phyloP scores from a whole-genome alignment of 2,113 vertebrate genomes.

The Chionis minor region DNA sequence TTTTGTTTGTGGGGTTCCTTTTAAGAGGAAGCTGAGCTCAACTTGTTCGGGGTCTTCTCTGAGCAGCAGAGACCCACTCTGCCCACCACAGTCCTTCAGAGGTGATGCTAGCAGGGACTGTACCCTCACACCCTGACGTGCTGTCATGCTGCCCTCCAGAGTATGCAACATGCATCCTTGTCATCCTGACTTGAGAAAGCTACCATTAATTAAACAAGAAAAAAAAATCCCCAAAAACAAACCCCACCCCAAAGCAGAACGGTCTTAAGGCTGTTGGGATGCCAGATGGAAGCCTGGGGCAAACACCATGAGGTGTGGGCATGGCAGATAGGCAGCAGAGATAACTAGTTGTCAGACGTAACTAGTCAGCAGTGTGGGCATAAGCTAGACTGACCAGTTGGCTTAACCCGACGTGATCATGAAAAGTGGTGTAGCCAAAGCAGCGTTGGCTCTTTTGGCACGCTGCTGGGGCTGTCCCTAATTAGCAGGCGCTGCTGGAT shows the following conservation, averaged over 20 bases:
- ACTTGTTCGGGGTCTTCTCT: neutral
- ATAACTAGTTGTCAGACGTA: neutral
- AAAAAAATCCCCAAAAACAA: rapidly evolving
- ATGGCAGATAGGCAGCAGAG: neutral
- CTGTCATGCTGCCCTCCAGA: constrained; percentile 61
- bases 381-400: neutral
- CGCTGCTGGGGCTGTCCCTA: neutral
- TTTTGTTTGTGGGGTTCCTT: neutral
- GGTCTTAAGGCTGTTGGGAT: neutral
- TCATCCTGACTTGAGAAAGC: neutral
- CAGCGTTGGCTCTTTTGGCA: neutral
- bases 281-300: neutral
- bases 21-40: neutral
- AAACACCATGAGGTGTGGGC: neutral
- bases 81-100: neutral
- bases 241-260: neutral
- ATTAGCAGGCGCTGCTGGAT: neutral
- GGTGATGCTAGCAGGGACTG: neutral
- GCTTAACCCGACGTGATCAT: neutral
- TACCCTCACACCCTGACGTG: neutral
- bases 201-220: neutral
- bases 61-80: neutral
- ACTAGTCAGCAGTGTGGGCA: neutral
- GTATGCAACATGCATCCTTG: neutral
- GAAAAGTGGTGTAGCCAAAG: neutral